phyloP scores from a whole-genome alignment of 2,113 vertebrate species.

The Eonycteris spelaea region DNA sequence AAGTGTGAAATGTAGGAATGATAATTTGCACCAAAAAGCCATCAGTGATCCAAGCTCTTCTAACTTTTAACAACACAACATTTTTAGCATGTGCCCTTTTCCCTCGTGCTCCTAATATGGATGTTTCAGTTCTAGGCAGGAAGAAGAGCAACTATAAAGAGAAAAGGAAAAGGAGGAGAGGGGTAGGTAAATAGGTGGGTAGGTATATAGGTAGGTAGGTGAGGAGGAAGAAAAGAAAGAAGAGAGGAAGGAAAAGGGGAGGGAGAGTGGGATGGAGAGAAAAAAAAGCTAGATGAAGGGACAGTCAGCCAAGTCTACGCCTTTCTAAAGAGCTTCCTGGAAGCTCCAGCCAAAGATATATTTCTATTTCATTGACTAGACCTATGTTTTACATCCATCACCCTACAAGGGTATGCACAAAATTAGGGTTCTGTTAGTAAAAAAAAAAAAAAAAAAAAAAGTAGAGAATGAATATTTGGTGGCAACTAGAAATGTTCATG shows the following conservation, averaged over 20 bases:
- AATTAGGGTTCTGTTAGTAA: background rate
- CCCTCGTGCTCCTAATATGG: background rate
- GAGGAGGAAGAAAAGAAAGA: background rate
- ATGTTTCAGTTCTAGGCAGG: background rate
- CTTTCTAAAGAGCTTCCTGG: background rate
- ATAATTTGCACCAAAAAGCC: background rate
- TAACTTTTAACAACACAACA: background rate
- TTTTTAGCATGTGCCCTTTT: background rate
- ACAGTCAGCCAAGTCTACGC: background rate
- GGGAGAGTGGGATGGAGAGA: accelerated
- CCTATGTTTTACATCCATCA: background rate
- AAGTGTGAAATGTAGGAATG: background rate
- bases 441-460: background rate
- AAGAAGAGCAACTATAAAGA: background rate
- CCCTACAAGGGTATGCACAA: background rate
- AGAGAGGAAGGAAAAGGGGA: background rate
- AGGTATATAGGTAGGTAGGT: background rate
- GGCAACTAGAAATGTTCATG: background rate
- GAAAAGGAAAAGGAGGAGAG: background rate
- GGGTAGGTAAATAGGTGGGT: too few species aligned
- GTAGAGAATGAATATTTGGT: background rate
- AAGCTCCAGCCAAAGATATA: background rate
- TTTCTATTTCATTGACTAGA: background rate
- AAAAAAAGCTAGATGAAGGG: background rate
- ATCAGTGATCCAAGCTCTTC: background rate